These are phyloP conservation scores for Bufo bufo DNA, from an alignment of 2,113 vertebrate species.

Conservation along the genomic window DNA sequence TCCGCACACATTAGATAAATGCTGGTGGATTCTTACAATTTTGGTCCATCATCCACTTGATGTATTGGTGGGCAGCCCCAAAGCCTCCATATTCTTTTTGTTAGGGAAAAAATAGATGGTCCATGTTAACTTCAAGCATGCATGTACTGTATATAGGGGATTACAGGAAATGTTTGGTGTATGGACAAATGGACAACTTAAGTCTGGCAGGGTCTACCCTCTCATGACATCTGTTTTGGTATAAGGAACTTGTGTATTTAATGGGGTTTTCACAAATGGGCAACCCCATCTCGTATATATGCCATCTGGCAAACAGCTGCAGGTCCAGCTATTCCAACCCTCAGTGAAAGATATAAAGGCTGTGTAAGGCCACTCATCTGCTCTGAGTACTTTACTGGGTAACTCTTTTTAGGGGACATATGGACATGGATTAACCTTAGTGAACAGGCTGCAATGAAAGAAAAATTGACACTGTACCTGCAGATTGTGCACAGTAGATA, in stretches of 20 bases:
- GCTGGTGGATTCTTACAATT: background rate
- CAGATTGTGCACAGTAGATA: background rate
- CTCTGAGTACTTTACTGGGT: too few species aligned
- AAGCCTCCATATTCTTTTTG: background rate
- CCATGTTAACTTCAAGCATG: background rate
- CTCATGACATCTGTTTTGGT: too few species aligned
- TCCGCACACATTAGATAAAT: background rate
- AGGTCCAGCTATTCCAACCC: background rate
- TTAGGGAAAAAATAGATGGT: background rate
- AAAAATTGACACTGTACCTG: background rate
- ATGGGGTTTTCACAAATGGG: too few species aligned
- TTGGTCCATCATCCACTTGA: background rate
- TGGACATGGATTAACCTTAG: background rate
- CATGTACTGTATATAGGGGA: too few species aligned
- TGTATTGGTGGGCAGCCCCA: background rate
- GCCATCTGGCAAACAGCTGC: background rate
- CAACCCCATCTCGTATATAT: too few species aligned
- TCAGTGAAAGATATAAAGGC: background rate
- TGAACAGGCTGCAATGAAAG: background rate
- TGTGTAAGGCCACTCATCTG: too few species aligned
- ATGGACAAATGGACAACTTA: background rate
- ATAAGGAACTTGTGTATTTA: too few species aligned
- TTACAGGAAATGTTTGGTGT: background rate
- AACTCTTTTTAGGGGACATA: background rate
- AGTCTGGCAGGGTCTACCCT: background rate